phyloP scores from a whole-genome alignment of 2,113 vertebrate species.

The Menura novaehollandiae region DNA sequence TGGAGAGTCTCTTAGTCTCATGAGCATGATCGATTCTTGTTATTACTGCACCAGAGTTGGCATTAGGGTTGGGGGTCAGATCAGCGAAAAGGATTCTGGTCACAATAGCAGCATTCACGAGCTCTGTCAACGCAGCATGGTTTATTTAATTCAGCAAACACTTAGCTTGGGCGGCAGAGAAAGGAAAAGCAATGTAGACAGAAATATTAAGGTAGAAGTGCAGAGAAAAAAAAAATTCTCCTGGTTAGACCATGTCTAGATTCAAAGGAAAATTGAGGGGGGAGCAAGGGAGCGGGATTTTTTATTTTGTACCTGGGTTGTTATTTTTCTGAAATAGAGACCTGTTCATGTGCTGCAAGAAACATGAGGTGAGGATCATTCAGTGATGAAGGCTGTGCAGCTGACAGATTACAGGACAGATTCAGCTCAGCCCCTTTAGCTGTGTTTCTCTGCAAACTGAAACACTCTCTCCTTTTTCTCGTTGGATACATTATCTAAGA shows the following conservation, averaged over 20 bases:
- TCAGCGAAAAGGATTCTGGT: background rate
- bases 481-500: background rate
- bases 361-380: slow-evolving; percentile 19
- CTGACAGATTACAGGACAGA: background rate
- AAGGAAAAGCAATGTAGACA: slow-evolving; percentile 21
- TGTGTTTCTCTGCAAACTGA: background rate
- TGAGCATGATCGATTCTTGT: background rate
- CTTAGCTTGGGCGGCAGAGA: slow-evolving; percentile 7
- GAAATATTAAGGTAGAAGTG: slow-evolving; percentile 43
- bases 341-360: background rate
- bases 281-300: background rate
- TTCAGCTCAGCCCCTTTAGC: background rate
- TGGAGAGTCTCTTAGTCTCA: background rate
- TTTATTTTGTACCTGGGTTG: background rate
- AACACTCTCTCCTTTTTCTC: background rate
- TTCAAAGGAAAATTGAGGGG: background rate
- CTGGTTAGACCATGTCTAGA: background rate
- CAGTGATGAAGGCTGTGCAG: background rate
- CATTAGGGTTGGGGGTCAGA: background rate
- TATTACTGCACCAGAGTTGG: background rate
- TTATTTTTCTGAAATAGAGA: background rate
- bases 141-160: slow-evolving; percentile 64
- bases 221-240: background rate
- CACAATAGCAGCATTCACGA: slow-evolving; percentile 48
- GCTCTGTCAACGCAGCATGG: slow-evolving; percentile 18